Conservation (phyloP, 2,113 vertebrate genomes). For the Australoheros scitulus region DNA sequence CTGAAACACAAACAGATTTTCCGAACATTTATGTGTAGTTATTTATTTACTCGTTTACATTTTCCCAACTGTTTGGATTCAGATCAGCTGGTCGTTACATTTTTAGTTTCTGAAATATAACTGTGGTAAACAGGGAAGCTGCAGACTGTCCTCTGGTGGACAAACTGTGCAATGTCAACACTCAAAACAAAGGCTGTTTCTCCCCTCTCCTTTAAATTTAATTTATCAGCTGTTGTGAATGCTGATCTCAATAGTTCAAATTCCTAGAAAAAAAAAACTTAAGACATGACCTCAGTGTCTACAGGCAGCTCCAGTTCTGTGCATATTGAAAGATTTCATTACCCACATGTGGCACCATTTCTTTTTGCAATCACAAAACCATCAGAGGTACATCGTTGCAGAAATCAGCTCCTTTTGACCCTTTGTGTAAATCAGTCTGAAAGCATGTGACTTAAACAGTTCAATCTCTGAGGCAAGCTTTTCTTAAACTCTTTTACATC, state of each 20-base stretch:
- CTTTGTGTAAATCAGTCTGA: background rate
- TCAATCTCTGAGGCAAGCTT: background rate
- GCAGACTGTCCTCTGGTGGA: no score
- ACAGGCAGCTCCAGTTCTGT: background rate
- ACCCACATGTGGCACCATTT: background rate
- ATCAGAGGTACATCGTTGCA: background rate
- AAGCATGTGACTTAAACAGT: background rate
- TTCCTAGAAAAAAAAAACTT: background rate
- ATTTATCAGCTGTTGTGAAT: background rate
- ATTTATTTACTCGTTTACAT: background rate
- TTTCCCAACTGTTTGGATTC: background rate
- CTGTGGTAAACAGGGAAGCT: no score
- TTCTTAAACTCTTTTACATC: background rate
- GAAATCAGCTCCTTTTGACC: background rate
- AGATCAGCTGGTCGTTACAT: no score
- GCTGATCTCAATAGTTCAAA: background rate
- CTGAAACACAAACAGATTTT: no score
- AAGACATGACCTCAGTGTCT: background rate
- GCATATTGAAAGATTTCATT: background rate
- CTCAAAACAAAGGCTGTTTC: background rate
- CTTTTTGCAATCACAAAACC: background rate
- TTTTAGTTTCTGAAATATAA: no score
- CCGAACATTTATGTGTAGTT: background rate
- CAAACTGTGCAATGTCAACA: background rate
- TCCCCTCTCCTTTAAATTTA: no score